These are phyloP conservation scores for Ceratina calcarata DNA, from an alignment of 1,140 invertebrate species.

Conservation along the genomic window DNA sequence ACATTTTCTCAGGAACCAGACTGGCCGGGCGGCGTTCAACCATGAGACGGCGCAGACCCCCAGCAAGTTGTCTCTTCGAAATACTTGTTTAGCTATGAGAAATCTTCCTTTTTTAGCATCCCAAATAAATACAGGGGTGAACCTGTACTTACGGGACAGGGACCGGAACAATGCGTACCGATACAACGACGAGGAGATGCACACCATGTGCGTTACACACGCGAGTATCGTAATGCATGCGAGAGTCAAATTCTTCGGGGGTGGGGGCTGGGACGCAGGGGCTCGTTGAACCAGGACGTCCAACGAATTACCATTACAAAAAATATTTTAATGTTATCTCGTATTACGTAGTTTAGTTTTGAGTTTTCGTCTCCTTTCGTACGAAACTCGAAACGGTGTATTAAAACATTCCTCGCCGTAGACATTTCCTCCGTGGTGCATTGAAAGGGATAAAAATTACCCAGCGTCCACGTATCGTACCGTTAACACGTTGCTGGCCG, in stretches of 20 bases:
- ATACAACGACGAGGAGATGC: no score
- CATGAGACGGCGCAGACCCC: slow-evolving; percentile 64
- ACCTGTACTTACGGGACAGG: slow-evolving; percentile 74
- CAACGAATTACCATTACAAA: slow-evolving; percentile 78
- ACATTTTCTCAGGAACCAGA: slow-evolving; percentile 75
- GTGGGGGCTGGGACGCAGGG: slow-evolving; percentile 44
- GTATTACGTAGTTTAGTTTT: slow-evolving; percentile 77
- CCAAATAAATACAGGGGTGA: slow-evolving; percentile 75
- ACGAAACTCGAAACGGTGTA: background rate
- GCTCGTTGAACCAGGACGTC: slow-evolving; percentile 76
- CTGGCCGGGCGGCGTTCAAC: slow-evolving; percentile 70
- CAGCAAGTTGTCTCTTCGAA: slow-evolving; percentile 69
- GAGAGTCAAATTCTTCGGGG: slow-evolving; percentile 31
- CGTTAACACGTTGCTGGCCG: no score
- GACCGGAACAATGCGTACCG: slow-evolving; percentile 51
- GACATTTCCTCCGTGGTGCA: background rate
- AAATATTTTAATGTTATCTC: slow-evolving; percentile 76
- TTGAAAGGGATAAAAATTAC: no score
- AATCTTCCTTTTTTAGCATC: slow-evolving; percentile 72
- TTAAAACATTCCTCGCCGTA: background rate
- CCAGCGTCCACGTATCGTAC: no score
- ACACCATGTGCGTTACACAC: no score
- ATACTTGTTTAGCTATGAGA: slow-evolving; percentile 75
- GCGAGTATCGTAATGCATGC: slow-evolving; percentile 35
- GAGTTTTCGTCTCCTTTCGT: background rate